These are phyloP conservation scores for Nannoperca obscura DNA, from an alignment of 2,797 vertebrate species.

Conservation along the genomic window DNA sequence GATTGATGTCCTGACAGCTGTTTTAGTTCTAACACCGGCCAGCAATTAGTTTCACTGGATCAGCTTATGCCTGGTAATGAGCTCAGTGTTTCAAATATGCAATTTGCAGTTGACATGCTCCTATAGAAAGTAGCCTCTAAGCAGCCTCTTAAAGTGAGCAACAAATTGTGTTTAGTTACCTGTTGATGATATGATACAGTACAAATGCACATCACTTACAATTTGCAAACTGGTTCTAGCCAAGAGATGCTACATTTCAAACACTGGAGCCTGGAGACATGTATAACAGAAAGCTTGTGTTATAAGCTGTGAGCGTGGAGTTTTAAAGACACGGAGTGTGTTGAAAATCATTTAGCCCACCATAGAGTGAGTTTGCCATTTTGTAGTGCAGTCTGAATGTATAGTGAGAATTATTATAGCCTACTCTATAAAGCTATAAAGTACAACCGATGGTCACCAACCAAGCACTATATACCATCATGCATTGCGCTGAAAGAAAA, in stretches of 20 bases:
- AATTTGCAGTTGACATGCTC: constrained; percentile 1
- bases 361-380: no score
- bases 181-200: neutral
- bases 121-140: neutral
- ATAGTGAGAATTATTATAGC: no score
- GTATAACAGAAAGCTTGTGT: no score
- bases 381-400: no score
- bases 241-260: neutral
- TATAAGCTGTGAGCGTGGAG: no score
- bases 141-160: neutral
- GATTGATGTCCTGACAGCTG: constrained; percentile 48
- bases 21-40: constrained; percentile 15
- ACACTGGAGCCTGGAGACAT: neutral
- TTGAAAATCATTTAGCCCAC: no score
- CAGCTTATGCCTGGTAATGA: constrained; percentile 7
- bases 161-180: neutral
- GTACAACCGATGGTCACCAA: no score
- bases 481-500: no score
- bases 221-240: neutral
- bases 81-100: constrained; percentile 20
- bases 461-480: no score
- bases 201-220: neutral
- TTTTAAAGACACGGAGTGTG: no score
- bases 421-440: no score
- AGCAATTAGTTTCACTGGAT: constrained; percentile 40